Percentiles rank a stretch among this genome's conserved stretches.
Conservation (phyloP, 2,797 vertebrate genomes). For the Peromyscus nudipes region DNA sequence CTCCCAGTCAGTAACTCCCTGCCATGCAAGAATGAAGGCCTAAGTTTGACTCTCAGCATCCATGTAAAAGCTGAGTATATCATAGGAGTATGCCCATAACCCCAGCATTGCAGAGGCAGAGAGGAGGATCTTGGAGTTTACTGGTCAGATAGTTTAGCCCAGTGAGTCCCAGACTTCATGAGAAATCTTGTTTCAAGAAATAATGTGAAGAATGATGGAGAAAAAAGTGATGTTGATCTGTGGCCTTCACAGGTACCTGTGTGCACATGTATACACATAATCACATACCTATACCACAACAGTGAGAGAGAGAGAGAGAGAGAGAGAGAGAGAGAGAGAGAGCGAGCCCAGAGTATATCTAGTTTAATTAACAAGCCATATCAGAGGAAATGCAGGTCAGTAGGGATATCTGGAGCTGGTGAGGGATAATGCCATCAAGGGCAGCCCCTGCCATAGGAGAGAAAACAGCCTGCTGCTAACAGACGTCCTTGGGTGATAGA, state of each 20-base stretch:
- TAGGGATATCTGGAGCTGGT: constrained; percentile 60
- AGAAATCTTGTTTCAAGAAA: neutral
- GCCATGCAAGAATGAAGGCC: neutral
- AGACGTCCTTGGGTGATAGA: neutral
- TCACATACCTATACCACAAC: neutral
- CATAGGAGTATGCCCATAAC: neutral
- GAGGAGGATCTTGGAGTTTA: neutral
- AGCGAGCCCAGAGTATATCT: neutral
- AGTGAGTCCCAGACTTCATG: neutral
- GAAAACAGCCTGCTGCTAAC: constrained; percentile 51
- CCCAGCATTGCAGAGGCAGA: neutral
- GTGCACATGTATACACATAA: neutral
- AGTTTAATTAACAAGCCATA: constrained; percentile 41
- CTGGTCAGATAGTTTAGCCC: neutral
- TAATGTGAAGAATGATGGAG: neutral
- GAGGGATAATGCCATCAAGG: neutral
- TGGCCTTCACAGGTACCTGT: neutral
- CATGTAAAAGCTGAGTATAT: too few relatives aligned
- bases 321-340: too few relatives aligned
- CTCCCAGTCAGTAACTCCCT: neutral
- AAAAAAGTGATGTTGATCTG: neutral
- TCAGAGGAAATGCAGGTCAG: constrained; percentile 54
- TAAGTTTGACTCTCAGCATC: neutral
- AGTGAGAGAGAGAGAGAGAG: neutral
- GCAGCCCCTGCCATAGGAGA: neutral